Base-by-base conservation (phyloP, 2,888 invertebrate species). In the Epirrhoe tristata region DNA sequence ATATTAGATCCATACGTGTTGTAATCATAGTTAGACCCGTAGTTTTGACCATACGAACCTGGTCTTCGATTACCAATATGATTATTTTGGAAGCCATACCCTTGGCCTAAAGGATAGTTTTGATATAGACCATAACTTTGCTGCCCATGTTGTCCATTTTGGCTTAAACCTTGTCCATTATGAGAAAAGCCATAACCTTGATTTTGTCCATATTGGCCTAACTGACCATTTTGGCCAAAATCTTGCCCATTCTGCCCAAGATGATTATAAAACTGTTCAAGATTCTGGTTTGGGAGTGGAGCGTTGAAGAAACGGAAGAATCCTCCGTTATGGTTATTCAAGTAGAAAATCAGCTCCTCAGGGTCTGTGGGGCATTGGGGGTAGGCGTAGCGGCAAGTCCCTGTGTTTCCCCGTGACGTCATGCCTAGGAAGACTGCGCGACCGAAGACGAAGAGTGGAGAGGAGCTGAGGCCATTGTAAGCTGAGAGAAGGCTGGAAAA, bases 301-400 rank as follows among this genome's bases (percentile, higher is more conserved):
- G 54, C 60, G 70, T 94, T 95, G 81, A 97, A 97, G 82, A 96
- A 97, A 69, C 96, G 94, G 82, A 97, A 97, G 87, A 97, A 97
- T 0, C 97, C 97, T 50, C 97, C 97, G 64, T 97, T 97, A 81
- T 97, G 96, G 85, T 97, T 97, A 89, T 97, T 97, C 58, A 97
- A 90, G 83, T 97, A 97, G 82, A 96, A 93, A 46, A 97, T 94
- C 8, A 97, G 94, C 74, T 95, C 94, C 73, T 96, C 95, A 36
- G 96, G 94, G 81, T 96, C 96, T 56, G 94, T 94, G 0, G 97
- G 97, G 79, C 97, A 97, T 59, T 93, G 93, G 0, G 96, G 95
- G 80, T 97, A 97, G 8, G 96, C 96, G 67, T 93, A 90, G 52
- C 94, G 90, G 76, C 96, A 96, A 16, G 92, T 86, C 0, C 90